These are phyloP conservation scores for Scrobipalpa costella DNA, from an alignment of 2,888 invertebrate genomes.

Conservation along the genomic window DNA sequence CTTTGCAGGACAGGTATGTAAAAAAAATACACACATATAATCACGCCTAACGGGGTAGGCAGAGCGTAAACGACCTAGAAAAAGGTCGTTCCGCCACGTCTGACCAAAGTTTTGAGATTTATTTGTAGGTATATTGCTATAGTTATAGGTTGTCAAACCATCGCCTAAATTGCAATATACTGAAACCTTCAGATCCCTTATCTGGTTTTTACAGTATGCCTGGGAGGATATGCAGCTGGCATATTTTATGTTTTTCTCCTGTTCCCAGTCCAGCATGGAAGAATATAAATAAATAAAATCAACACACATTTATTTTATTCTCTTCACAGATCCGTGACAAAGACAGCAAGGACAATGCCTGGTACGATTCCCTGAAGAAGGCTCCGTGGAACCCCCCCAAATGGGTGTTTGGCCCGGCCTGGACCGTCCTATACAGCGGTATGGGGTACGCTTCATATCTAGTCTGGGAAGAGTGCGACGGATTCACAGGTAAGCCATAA, in stretches of 20 bases:
- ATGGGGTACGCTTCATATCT: conserved; percentile 95
- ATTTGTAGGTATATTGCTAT: no score
- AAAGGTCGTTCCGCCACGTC: no score
- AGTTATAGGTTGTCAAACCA: no score
- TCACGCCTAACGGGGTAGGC: no score
- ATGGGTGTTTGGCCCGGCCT: conserved; percentile 89
- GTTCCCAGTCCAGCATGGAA: background rate
- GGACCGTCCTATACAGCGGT: conserved; percentile 88
- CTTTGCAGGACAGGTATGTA: conserved; percentile 79
- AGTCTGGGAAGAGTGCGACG: conserved; percentile 89
- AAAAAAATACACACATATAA: no score
- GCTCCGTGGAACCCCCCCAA: conserved; percentile 91
- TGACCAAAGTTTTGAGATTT: conserved; percentile 33
- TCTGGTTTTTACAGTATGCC: no score
- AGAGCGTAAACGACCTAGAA: no score
- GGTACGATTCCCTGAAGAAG: conserved; percentile 74
- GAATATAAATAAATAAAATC: no score
- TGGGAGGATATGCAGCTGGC: no score
- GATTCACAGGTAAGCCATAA: conserved; percentile 84
- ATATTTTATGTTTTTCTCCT: background rate
- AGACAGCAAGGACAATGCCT: conserved; percentile 47
- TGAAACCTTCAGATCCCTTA: no score
- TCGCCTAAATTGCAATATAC: no score
- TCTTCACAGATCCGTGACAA: conserved; percentile 8
- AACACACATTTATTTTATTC: no score